phyloP scores from a whole-genome alignment of 2,888 invertebrate genomes.

The Bellardia pandia region DNA sequence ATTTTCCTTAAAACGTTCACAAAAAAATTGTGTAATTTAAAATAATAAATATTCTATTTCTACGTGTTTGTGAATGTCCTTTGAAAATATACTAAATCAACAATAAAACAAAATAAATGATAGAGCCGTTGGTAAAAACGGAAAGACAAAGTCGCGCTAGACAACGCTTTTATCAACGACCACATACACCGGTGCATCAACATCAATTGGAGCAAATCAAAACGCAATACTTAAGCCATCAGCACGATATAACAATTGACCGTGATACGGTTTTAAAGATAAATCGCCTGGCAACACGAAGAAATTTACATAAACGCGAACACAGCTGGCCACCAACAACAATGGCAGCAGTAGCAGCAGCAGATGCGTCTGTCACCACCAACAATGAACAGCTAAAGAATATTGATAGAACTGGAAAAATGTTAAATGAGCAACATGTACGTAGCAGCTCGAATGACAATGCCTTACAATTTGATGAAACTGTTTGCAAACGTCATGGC shows the following conservation, averaged over 20 bases:
- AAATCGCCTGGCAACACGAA: slow-evolving; percentile 82
- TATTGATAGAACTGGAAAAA: slow-evolving; percentile 27
- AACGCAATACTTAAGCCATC: slow-evolving; percentile 79
- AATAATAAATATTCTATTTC: slow-evolving; percentile 63
- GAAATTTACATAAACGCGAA: slow-evolving; percentile 80
- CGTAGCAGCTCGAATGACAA: slow-evolving; percentile 77
- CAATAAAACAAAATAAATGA: slow-evolving; percentile 30
- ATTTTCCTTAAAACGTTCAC: slow-evolving; percentile 67
- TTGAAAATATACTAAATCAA: slow-evolving; percentile 38
- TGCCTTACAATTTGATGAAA: slow-evolving; percentile 78
- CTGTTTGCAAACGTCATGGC: slow-evolving; percentile 78
- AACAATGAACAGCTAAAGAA: slow-evolving; percentile 17
- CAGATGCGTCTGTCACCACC: not conserved
- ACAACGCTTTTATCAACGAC: slow-evolving; percentile 77
- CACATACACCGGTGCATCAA: slow-evolving; percentile 78
- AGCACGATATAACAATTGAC: slow-evolving; percentile 81
- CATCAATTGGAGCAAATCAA: slow-evolving; percentile 81
- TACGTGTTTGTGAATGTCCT: slow-evolving; percentile 74
- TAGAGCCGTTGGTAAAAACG: slow-evolving; percentile 59
- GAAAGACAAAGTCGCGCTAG: slow-evolving; percentile 81
- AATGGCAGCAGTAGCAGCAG: slow-evolving; percentile 45
- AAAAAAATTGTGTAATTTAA: slow-evolving; percentile 44
- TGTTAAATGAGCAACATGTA: slow-evolving; percentile 59
- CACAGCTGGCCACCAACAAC: slow-evolving; percentile 83
- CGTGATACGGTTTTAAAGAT: slow-evolving; percentile 83